Base-by-base conservation (phyloP, 2,113 vertebrate species). In the Bagarius yarrelli region DNA sequence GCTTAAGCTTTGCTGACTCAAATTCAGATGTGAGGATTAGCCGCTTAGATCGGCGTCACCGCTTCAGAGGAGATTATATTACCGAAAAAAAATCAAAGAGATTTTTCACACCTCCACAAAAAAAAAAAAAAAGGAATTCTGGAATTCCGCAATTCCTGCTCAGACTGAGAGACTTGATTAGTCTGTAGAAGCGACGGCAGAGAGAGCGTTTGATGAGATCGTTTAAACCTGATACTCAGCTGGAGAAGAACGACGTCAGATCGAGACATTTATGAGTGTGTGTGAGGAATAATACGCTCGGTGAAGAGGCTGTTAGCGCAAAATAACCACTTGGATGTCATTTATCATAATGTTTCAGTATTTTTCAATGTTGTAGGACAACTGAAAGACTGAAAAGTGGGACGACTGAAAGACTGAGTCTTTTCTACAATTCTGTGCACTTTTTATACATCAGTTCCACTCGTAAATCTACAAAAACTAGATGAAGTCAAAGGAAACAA, bases 81-180 rank as follows among this genome's bases (percentile, higher is more conserved):
- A 79, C 44, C 61, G 59, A 1, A 34, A 12, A 73, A 34, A 53
- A 72, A 50, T 25, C 47, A 19, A 78, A 73, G 34, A 55, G 53
- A 73, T 74, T 60, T 74, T 55, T 81, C 55, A 74, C 30, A 25
- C 27, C 67, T n/a, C 13, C 61, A 70, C 9, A 27, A 60, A 83
- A 81, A 71, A 83, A 79, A 69, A 83, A 27, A 60, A 83, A 81
- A 71, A 83, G 82, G 74, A 83, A 83, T 47, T 69, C 32, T 36
- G 52, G 77, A 81, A 81, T 83, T 64, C 66, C 74, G 64, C 44
- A 32, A 81, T 60, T 70, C 19, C 83, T 86, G 79, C 79, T 79
- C 83, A 83, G 79, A 81, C 84, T 44, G 61, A 55, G 67, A 83
- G 72, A 77, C 84, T 78, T 78, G 57, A 27, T 81, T 79, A 81